Evolutionary conservation across 2,113 vertebrate species (phyloP), one percentile per base, ranked within the genome.

Genomic region (Bubo blakistoni): DNA sequence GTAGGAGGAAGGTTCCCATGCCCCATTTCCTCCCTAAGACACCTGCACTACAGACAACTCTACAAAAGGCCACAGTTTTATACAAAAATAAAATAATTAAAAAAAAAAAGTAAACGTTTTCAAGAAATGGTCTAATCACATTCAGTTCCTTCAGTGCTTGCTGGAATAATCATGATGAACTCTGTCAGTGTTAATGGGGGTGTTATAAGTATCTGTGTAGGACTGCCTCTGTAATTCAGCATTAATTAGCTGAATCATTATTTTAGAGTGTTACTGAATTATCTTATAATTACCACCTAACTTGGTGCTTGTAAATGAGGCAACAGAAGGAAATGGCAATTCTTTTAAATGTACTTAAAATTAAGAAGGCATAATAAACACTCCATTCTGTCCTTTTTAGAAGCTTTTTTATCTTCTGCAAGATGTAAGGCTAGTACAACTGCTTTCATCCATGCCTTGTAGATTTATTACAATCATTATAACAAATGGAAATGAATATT

Each of bases 221-320:
- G 87, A 97, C 96, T 97, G 96, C 95, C 94, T 97, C 96, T 95
- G 96, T 96, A 97, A 96, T 97, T 97, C 96, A 96, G 96, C 96
- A 96, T 97, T 97, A 97, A 97, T 97, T 97, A 97, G 88, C 96
- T 95, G 92, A 97, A 97, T 97, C 95, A 96, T 97, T 97, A 97
- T 97, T 97, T 97, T 97, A 97, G 97, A 97, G 95, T 97, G 96
- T 97, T 97, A 94, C 93, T 96, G 97, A 97, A 97, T 97, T 97
- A 97, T 97, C 96, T 97, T 96, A 97, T 97, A 97, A 97, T 97
- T 96, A 96, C 95, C 93, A 96, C 96, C 94, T 97, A 97, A 96
- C 94, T 95, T 93, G 94, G 87, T 93, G 92, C 94, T 92, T 97
- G 97, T 93, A 97, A 97, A 97, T 96, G 96, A 97, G 94, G 94